Percentiles rank a stretch among this genome's conserved stretches.
Evolutionary conservation across 2,888 invertebrate species (phyloP).

Genomic region (Leptopilina myrica): DNA sequence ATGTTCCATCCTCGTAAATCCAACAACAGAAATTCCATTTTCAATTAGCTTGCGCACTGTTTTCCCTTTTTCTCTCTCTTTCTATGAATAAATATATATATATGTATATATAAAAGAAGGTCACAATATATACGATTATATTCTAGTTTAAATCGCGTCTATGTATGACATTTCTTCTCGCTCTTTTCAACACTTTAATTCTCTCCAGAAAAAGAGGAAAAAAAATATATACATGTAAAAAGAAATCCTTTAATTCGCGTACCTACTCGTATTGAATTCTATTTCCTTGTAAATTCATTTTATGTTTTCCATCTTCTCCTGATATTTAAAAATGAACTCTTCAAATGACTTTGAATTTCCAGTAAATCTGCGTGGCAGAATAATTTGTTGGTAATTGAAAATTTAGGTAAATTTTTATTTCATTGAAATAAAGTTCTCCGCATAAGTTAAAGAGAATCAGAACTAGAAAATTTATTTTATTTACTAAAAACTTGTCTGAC

Average conservation of each 20-base stretch:
- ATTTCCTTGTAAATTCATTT: no score
- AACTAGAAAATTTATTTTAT: no score
- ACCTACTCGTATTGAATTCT: neutral
- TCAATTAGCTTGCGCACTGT: conserved; percentile 19
- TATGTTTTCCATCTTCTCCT: no score
- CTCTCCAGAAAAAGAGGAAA: neutral
- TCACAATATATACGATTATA: neutral
- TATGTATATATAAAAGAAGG: neutral
- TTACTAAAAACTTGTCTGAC: no score
- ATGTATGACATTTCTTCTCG: neutral
- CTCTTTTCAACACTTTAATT: conserved; percentile 12
- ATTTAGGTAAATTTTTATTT: no score
- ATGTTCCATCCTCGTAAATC: conserved; percentile 3
- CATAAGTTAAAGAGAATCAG: no score
- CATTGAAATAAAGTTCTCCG: no score
- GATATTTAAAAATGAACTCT: no score
- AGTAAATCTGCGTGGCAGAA: no score
- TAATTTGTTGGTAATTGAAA: no score
- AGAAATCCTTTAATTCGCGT: neutral
- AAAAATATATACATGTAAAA: neutral
- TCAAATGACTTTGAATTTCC: no score
- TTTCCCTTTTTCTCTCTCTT: neutral
- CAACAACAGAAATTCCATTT: conserved; percentile 12
- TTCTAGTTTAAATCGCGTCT: neutral
- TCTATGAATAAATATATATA: neutral